Conservation (phyloP, 2,797 vertebrate genomes). For the Petrocephalus schoutedeni region DNA sequence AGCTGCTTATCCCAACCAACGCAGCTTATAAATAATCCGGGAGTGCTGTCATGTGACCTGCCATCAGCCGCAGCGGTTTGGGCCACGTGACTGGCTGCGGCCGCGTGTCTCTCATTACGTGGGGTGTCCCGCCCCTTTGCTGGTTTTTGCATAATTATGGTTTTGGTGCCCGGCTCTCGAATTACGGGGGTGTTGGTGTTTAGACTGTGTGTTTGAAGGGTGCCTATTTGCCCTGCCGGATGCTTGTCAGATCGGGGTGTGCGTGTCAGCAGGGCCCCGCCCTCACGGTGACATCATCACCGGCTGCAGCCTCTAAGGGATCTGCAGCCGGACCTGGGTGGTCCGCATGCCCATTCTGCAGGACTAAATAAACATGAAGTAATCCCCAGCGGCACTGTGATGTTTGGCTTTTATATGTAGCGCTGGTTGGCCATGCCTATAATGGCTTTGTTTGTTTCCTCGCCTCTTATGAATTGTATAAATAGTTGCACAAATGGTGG, state of each 20-base stretch:
- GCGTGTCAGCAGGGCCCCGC: neutral
- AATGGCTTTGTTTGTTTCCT: neutral
- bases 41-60: neutral
- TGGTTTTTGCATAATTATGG: conserved; percentile 3
- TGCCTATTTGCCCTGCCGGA: conserved; percentile 16
- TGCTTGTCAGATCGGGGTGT: conserved; percentile 13
- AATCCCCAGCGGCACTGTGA: neutral
- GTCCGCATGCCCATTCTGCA: neutral
- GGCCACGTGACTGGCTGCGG: neutral
- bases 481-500: neutral
- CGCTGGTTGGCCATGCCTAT: neutral
- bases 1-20: neutral
- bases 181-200: conserved; percentile 22
- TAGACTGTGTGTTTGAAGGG: conserved; percentile 16
- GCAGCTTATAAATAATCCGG: neutral
- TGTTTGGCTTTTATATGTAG: neutral
- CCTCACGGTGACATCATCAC: conserved; percentile 5
- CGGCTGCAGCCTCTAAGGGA: neutral
- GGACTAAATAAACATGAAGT: neutral
- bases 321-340: neutral
- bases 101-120: neutral
- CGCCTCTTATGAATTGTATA: neutral
- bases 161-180: neutral
- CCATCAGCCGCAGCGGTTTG: neutral
- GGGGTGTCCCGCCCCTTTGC: neutral